Evolutionary conservation across 2,797 vertebrate species (phyloP), one percentile per base, ranked within the genome.

Genomic region (Champsocephalus esox): DNA sequence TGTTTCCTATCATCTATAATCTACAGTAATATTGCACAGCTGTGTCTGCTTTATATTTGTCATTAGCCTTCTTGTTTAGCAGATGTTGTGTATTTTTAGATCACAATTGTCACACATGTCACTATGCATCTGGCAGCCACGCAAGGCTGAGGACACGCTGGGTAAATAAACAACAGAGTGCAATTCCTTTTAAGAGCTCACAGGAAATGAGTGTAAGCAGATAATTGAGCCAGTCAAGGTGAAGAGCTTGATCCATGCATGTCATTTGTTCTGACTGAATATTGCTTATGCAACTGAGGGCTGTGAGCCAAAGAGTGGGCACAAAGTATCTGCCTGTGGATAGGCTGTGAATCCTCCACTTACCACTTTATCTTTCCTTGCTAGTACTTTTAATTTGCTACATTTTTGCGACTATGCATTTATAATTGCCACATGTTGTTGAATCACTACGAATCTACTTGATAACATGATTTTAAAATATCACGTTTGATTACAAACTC

Each of bases 231-330:
- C 54, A 38, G 73, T 45, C 14, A 41, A 3, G 56, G 65, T 67
- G 73, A 28, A 38, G 71, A 77, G 67, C 65, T 49, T 44, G 76
- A 87, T 74, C 66, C 59, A 12, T 58, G 61, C 62, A 50, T 75
- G 76, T 81, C 80, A 77, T 73, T 75, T 70, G 49, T 28, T 41
- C 79, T 78, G 83, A 89, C 81, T 62, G 80, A 85, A 70, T 86
- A 68, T 87, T 57, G 52, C 84, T 91, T 92, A 90, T 77, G 82
- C 75, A 91, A 88, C 79, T 28, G 60, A 41, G 64, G 88, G 75
- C 79, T n/a, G 34, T 11, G 54, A 81, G 81, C 86, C 87, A 91
- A 70, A 80, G 66, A 69, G 65, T 48, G 57, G 66, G 65, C 67
- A 75, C 77, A 77, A 76, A 75, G 83, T 73, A 63, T 64, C 45